Conservation (phyloP, 2,797 vertebrate genomes). For the Harpagifer antarcticus region DNA sequence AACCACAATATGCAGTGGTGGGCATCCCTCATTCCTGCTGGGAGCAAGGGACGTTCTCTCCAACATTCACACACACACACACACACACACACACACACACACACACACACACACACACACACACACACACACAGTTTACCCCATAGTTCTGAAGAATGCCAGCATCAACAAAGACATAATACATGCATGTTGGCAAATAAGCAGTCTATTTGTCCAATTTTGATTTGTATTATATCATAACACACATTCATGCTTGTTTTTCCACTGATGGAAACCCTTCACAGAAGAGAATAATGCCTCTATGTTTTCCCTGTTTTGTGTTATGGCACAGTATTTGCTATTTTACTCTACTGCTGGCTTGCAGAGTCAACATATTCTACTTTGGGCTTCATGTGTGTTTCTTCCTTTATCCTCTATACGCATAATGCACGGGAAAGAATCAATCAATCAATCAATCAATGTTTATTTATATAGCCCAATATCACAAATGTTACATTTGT, state of each 20-base stretch:
- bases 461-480: too few species aligned
- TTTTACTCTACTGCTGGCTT: conserved; percentile 18
- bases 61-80: conserved; percentile 6
- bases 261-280: conserved; percentile 28
- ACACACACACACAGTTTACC: neutral
- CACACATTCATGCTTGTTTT: conserved; percentile 25
- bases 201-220: conserved; percentile 33
- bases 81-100: conserved; percentile 2
- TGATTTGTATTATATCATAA: conserved; percentile 30
- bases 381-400: neutral
- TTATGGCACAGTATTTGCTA: conserved; percentile 1
- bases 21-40: conserved; percentile 29
- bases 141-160: conserved; percentile 5
- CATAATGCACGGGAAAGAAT: conserved; percentile 61
- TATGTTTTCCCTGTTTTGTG: conserved; percentile 11
- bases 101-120: neutral
- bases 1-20: conserved; percentile 31
- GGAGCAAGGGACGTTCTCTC: neutral
- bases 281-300: conserved; percentile 12
- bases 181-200: conserved; percentile 11
- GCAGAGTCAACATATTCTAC: conserved; percentile 15
- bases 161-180: conserved; percentile 15
- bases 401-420: conserved; percentile 15
- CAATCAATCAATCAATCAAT: conserved; percentile 61
- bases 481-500: too few species aligned